phyloP scores from a whole-genome alignment of 1,140 invertebrate species.

The Panulirus ornatus region DNA sequence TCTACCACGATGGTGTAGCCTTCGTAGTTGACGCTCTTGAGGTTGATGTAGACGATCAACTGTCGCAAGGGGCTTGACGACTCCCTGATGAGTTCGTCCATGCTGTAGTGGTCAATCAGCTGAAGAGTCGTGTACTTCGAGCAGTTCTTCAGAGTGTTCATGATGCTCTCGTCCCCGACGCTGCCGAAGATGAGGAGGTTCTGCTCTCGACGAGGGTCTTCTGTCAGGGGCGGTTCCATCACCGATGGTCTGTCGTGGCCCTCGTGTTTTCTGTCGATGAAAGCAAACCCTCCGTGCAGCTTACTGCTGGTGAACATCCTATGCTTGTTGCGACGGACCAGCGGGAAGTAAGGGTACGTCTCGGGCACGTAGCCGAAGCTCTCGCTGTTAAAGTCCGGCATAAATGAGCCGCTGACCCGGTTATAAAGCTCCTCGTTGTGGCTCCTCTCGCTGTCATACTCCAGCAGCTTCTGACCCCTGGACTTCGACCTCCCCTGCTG shows the following conservation, averaged over 20 bases:
- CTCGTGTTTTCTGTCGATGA: conserved; percentile 15
- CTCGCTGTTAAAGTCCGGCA: conserved; percentile 13
- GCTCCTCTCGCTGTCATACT: conserved; percentile 37
- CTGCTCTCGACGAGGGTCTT: conserved; percentile 26
- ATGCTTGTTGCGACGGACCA: conserved; percentile 18
- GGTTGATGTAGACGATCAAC: conserved; percentile 68
- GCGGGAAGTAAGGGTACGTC: conserved; percentile 4
- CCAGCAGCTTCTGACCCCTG: conserved; percentile 32
- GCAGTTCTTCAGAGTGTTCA: conserved; percentile 62
- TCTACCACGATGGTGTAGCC: conserved; percentile 67
- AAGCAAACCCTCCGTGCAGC: conserved; percentile 57
- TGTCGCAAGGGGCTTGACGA: conserved; percentile 58
- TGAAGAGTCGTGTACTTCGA: conserved; percentile 50
- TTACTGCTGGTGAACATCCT: conserved; percentile 43
- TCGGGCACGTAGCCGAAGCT: background rate
- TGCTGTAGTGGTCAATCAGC: conserved; percentile 60
- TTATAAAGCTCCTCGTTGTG: conserved; percentile 61
- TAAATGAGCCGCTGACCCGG: conserved; percentile 17
- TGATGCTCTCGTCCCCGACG: conserved; percentile 41
- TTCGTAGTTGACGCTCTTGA: conserved; percentile 64
- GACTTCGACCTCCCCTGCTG: conserved; percentile 15
- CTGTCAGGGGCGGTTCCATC: background rate
- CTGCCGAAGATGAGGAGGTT: conserved; percentile 68
- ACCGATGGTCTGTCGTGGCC: background rate
- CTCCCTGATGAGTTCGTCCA: conserved; percentile 52